Conservation (phyloP, 1,140 invertebrate species). For the Diorhabda carinulata region DNA sequence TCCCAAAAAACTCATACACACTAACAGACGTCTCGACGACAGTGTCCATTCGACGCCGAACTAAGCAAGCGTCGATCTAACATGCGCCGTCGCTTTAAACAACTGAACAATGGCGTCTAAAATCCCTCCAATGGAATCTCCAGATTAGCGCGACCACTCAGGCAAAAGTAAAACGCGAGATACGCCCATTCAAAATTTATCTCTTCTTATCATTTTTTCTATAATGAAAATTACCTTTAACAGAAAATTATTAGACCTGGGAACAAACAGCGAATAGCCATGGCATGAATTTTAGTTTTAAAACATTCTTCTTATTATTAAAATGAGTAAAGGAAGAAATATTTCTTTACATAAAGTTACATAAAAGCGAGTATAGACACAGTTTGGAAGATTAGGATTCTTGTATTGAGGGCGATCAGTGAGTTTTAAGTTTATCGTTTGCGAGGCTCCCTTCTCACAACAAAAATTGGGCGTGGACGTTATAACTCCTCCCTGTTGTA, state of each 20-base stretch:
- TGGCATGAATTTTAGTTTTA: no score
- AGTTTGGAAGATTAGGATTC: conserved; percentile 6
- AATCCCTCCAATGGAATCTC: conserved; percentile 39
- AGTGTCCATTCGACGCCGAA: conserved; percentile 34
- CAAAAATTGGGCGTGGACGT: conserved; percentile 32
- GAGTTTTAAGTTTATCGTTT: conserved; percentile 14
- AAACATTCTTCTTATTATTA: no score
- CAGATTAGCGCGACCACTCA: conserved; percentile 39
- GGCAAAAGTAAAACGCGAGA: conserved; percentile 30
- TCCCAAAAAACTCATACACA: conserved; percentile 5
- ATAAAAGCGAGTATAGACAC: no score
- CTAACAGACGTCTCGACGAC: conserved; percentile 37
- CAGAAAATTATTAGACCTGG: no score
- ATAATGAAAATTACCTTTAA: conserved; percentile 11
- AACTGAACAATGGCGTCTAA: conserved; percentile 44
- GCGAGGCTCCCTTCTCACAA: background rate
- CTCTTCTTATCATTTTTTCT: conserved; percentile 15
- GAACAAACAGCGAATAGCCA: no score
- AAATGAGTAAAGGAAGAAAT: no score
- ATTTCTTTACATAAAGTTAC: no score
- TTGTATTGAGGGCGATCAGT: conserved; percentile 16
- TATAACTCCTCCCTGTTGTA: conserved; percentile 33
- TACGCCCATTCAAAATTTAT: conserved; percentile 25
- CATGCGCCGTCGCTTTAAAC: conserved; percentile 41
- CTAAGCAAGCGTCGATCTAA: conserved; percentile 35